phyloP scores from a whole-genome alignment of 2,113 vertebrate species.

The Clarias magur region DNA sequence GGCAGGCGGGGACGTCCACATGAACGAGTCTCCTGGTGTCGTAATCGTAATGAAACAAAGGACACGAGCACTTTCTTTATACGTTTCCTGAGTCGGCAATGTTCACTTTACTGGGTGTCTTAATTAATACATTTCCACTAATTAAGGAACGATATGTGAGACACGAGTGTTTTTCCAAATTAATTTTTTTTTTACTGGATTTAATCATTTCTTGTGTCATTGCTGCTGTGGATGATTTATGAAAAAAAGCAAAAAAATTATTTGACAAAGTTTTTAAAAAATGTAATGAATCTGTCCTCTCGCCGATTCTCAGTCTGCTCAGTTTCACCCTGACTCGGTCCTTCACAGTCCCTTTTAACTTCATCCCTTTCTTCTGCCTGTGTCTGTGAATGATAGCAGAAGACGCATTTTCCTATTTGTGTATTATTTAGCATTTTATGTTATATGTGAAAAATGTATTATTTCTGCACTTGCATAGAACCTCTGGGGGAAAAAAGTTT shows the following conservation, averaged over 20 bases:
- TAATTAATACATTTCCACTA: not conserved
- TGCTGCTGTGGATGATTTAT: not conserved
- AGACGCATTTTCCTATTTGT: not conserved
- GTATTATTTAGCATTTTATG: not conserved
- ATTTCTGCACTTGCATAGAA: not conserved
- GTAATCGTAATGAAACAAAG: not conserved
- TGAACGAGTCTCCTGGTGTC: not conserved
- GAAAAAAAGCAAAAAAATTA: not conserved
- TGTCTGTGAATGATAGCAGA: not conserved
- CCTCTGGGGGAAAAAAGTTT: not conserved
- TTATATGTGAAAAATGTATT: not conserved
- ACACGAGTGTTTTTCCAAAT: not conserved
- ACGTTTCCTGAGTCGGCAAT: not conserved
- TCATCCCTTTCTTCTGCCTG: not conserved
- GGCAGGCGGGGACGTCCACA: too few species aligned
- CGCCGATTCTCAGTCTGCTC: too few species aligned
- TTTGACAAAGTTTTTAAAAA: too few species aligned
- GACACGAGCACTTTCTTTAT: not conserved
- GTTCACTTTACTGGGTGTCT: not conserved
- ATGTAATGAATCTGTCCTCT: not conserved
- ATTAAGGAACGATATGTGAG: not conserved
- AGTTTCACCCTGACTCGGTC: not conserved
- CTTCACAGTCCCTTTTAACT: not conserved
- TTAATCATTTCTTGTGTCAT: not conserved
- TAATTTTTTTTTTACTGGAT: too few species aligned